Evolutionary conservation across 2,797 vertebrate species (phyloP).

Genomic region (Amphiprion clarkii): DNA sequence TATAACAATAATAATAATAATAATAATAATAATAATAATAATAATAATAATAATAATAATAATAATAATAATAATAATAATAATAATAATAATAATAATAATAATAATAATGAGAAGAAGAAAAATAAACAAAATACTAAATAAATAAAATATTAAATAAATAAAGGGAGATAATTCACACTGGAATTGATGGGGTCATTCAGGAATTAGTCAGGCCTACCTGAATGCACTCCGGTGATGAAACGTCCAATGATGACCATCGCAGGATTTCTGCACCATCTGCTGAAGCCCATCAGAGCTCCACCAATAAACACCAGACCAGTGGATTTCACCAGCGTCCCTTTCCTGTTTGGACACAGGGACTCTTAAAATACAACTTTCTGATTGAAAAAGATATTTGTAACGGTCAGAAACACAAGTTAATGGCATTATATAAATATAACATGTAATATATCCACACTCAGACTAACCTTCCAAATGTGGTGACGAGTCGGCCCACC

Average conservation of each 20-base stretch:
- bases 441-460: neutral
- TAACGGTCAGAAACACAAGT: neutral
- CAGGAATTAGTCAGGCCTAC: conserved; percentile 66
- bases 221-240: conserved; percentile 91
- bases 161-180: conserved; percentile 11
- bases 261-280: conserved; percentile 79
- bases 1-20: too few relatives aligned
- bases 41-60: too few relatives aligned
- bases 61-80: too few relatives aligned
- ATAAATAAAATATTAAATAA: neutral
- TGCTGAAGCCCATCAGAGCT: conserved; percentile 89
- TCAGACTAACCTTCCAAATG: conserved; percentile 87
- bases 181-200: neutral
- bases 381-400: neutral
- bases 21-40: too few relatives aligned
- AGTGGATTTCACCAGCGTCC: conserved; percentile 85
- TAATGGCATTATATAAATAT: neutral
- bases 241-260: conserved; percentile 91
- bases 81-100: too few relatives aligned
- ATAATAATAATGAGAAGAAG: neutral
- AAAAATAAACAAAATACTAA: neutral
- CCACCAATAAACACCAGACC: conserved; percentile 89
- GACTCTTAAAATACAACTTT: neutral
- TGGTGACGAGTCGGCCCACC: conserved; percentile 88
- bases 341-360: conserved; percentile 84